These are phyloP conservation scores for Ursus arctos DNA, from an alignment of 2,113 vertebrate species.

Conservation along the genomic window DNA sequence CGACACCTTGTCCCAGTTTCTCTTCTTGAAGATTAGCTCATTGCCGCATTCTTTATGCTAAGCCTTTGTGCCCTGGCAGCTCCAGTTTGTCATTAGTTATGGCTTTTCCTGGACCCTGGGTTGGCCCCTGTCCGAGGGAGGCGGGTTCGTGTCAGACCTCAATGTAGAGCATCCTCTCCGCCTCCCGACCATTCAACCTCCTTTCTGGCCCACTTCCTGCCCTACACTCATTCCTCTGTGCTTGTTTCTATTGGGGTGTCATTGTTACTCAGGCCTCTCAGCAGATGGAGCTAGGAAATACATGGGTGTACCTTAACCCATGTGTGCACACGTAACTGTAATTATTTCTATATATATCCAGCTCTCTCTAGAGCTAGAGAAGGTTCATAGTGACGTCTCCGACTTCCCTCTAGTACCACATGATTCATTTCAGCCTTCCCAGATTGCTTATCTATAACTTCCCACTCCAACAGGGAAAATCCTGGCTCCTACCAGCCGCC, in stretches of 20 bases:
- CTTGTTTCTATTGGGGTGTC: not conserved
- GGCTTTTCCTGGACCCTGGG: conserved; percentile 46
- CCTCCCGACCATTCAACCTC: not conserved
- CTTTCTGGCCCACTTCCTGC: not conserved
- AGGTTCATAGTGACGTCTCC: not conserved
- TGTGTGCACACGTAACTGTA: not conserved
- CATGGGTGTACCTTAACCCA: not conserved
- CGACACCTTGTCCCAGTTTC: conserved; percentile 68
- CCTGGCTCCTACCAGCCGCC: not conserved
- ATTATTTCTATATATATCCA: not conserved
- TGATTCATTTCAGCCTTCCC: not conserved
- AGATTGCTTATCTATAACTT: not conserved
- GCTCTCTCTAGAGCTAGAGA: not conserved
- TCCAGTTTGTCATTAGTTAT: conserved; percentile 49
- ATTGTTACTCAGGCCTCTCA: not conserved
- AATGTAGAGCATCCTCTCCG: not conserved
- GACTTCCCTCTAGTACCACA: not conserved
- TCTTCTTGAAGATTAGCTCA: conserved; percentile 73
- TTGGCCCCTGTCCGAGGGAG: conserved; percentile 2
- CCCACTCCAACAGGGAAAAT: not conserved
- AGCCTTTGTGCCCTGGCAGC: conserved; percentile 61
- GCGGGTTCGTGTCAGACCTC: not conserved
- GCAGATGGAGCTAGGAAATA: not conserved
- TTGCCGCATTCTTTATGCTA: not conserved
- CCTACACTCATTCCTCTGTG: not conserved